phyloP scores from a whole-genome alignment of 1,140 invertebrate genomes.

The Colletes latitarsis region DNA sequence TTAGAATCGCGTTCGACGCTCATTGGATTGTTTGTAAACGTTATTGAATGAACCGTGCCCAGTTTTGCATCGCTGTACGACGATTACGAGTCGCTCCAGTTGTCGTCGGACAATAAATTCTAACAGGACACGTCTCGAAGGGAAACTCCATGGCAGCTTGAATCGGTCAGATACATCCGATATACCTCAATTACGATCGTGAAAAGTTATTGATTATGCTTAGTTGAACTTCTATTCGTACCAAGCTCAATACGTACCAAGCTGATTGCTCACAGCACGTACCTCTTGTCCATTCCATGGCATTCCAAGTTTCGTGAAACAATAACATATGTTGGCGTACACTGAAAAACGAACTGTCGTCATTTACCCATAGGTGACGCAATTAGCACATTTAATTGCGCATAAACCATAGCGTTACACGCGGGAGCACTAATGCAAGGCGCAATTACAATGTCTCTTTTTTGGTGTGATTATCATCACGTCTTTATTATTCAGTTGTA shows the following conservation, averaged over 20 bases:
- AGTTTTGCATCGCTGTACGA: background rate
- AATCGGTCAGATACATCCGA: background rate
- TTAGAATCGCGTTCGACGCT: constrained; percentile 13
- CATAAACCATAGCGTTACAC: background rate
- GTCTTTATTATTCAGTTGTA: constrained; percentile 79
- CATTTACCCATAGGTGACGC: background rate
- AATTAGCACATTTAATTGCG: background rate
- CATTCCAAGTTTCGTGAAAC: constrained; percentile 43
- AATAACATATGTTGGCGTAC: constrained; percentile 1
- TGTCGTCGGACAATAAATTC: background rate
- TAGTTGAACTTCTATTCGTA: background rate
- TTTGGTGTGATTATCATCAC: constrained; percentile 66
- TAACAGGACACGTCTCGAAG: too few species aligned
- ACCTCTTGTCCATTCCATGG: constrained; percentile 51
- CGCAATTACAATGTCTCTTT: constrained; percentile 7
- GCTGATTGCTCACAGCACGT: background rate
- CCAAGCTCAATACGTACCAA: background rate
- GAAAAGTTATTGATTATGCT: background rate
- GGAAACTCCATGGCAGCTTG: constrained; percentile 9
- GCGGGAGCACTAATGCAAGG: background rate
- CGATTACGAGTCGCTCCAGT: background rate
- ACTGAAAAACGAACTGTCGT: constrained; percentile 7
- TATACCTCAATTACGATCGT: background rate
- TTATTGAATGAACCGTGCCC: background rate
- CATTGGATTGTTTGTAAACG: constrained; percentile 2